Conservation (phyloP, 2,797 vertebrate genomes). For the Esox masquinongy region DNA sequence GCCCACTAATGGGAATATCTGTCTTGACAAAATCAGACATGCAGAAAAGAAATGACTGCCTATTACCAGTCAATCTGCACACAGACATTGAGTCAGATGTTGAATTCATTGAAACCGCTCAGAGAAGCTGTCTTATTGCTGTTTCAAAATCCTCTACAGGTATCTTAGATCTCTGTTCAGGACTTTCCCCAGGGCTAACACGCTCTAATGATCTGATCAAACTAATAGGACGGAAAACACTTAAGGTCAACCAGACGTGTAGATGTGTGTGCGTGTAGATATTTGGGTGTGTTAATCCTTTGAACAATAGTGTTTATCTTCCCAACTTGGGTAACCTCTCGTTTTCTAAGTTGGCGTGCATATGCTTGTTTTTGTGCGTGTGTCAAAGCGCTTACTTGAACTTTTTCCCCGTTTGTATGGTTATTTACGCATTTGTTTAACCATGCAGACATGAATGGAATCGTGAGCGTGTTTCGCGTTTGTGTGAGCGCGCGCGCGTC, state of each 20-base stretch:
- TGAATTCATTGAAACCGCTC: slow-evolving; percentile 4
- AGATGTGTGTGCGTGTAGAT: slow-evolving; percentile 30
- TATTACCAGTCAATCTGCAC: neutral
- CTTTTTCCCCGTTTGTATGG: slow-evolving; percentile 23
- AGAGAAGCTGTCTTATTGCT: neutral
- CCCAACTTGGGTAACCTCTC: slow-evolving; percentile 25
- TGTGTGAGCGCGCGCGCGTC: neutral
- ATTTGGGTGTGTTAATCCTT: slow-evolving; percentile 52
- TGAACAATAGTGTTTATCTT: slow-evolving; percentile 54
- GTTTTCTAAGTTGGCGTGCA: slow-evolving; percentile 48
- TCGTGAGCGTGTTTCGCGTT: neutral
- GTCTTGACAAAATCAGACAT: neutral
- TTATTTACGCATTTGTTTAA: slow-evolving; percentile 13
- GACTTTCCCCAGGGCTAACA: neutral
- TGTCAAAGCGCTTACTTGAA: slow-evolving; percentile 28
- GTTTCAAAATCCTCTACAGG: neutral
- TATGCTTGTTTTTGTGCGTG: slow-evolving; percentile 52
- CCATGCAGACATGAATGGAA: neutral
- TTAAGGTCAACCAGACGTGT: slow-evolving; percentile 17
- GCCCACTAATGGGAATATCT: neutral
- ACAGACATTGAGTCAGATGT: neutral
- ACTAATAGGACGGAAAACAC: slow-evolving; percentile 22
- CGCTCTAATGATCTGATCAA: neutral
- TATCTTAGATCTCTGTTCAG: neutral
- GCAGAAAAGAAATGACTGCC: neutral